phyloP scores from a whole-genome alignment of 2,113 vertebrate species.

The Pelvicachromis taeniatus region DNA sequence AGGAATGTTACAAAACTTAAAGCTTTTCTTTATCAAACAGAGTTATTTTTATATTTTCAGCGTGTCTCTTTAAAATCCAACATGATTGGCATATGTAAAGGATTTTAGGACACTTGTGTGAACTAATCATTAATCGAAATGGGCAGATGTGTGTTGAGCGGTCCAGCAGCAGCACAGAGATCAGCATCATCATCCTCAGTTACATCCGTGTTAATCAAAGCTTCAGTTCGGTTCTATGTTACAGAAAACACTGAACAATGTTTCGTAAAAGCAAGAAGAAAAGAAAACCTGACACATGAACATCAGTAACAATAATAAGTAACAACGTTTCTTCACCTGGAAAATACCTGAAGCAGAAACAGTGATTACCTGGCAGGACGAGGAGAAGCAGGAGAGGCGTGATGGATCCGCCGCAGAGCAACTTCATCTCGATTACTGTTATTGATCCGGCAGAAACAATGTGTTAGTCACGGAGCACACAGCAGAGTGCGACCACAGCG shows the following conservation, averaged over 20 bases:
- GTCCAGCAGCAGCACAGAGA: not conserved
- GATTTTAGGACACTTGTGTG: not conserved
- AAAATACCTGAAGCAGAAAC: not conserved
- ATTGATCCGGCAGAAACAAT: not conserved
- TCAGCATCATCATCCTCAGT: not conserved
- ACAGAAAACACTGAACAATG: not conserved
- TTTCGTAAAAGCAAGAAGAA: no score
- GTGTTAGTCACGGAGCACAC: not conserved
- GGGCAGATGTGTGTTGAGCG: not conserved
- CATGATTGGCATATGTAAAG: not conserved
- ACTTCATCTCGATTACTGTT: conserved; percentile 16
- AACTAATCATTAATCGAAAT: not conserved
- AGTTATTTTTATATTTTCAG: not conserved
- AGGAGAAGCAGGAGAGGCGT: conserved; percentile 6
- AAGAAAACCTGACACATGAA: not conserved
- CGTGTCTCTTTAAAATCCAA: not conserved
- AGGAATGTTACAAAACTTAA: not conserved
- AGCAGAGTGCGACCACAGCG: not conserved
- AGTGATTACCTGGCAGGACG: conserved; percentile 35
- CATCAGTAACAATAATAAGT: not conserved
- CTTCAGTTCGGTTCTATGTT: no score
- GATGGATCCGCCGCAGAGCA: not conserved
- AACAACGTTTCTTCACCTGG: not conserved
- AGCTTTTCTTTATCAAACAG: not conserved
- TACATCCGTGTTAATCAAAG: no score